These are phyloP conservation scores for Halcyon chelicuti DNA, from an alignment of 2,797 vertebrate genomes.

Conservation along the genomic window DNA sequence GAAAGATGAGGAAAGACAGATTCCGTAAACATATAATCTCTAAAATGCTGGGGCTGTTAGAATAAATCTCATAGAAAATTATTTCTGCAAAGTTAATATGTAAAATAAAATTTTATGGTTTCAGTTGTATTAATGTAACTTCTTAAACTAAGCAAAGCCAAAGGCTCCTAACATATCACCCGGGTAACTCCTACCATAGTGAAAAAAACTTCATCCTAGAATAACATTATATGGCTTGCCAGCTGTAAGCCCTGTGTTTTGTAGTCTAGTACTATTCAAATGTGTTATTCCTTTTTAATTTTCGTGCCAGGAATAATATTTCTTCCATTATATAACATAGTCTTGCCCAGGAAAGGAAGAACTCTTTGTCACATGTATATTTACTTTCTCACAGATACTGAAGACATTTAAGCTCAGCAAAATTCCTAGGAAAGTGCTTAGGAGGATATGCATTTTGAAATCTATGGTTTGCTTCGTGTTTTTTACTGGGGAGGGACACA, in stretches of 20 bases:
- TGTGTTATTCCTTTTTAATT: conserved; percentile 40
- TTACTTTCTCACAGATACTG: conserved; percentile 39
- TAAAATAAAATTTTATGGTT: background rate
- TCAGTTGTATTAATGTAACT: background rate
- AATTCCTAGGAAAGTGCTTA: background rate
- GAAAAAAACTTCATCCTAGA: background rate
- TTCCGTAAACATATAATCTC: background rate
- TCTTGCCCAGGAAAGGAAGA: conserved; percentile 15
- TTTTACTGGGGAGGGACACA: background rate
- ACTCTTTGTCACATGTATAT: conserved; percentile 28
- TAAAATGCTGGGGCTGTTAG: background rate
- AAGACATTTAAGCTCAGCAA: conserved; percentile 40
- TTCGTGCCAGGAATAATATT: conserved; percentile 54
- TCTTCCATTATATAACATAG: conserved; percentile 5
- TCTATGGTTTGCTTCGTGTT: background rate
- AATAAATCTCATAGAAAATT: background rate
- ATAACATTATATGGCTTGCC: background rate
- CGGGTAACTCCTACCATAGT: background rate
- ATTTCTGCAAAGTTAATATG: background rate
- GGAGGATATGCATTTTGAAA: background rate
- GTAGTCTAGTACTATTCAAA: conserved; percentile 27
- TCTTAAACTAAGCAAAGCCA: conserved; percentile 39
- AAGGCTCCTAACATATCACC: background rate
- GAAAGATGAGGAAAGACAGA: background rate
- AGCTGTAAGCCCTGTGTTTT: background rate